Conservation (phyloP, 2,113 vertebrate genomes). For the Pseudonaja textilis region DNA sequence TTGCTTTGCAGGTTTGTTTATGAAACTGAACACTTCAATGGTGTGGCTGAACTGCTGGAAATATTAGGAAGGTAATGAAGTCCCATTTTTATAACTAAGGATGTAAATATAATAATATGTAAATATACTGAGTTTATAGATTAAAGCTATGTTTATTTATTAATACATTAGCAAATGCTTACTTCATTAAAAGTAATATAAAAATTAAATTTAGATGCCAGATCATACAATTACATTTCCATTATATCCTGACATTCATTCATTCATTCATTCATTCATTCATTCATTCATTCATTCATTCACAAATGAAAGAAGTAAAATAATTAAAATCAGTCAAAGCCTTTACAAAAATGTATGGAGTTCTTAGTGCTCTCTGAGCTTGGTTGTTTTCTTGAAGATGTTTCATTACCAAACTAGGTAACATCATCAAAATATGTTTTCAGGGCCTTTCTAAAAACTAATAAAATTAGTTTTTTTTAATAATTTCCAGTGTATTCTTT, state of each 20-base stretch:
- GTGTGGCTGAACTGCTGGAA: conserved; percentile 98
- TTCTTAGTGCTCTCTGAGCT: not conserved
- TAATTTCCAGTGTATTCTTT: not conserved
- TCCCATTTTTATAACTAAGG: conserved; percentile 10
- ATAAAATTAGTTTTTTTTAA: not conserved
- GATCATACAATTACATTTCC: conserved; percentile 18
- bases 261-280: not conserved
- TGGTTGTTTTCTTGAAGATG: not conserved
- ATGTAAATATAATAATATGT: not conserved
- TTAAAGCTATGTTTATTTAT: conserved; percentile 6
- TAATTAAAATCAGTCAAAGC: not conserved
- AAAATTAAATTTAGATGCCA: not conserved
- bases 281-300: not conserved
- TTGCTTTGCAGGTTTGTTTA: conserved; percentile 92
- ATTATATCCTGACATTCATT: not conserved
- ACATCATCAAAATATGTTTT: not conserved
- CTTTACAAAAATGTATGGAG: not conserved
- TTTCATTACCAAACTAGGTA: not conserved
- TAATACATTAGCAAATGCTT: not conserved
- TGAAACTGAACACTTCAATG: conserved; percentile 99
- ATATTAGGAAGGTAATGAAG: conserved; percentile 94
- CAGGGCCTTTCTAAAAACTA: not conserved
- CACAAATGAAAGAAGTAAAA: not conserved
- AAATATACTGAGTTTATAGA: not conserved
- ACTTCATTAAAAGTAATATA: not conserved